phyloP scores from a whole-genome alignment of 2,113 vertebrate genomes.

The Nestor notabilis region DNA sequence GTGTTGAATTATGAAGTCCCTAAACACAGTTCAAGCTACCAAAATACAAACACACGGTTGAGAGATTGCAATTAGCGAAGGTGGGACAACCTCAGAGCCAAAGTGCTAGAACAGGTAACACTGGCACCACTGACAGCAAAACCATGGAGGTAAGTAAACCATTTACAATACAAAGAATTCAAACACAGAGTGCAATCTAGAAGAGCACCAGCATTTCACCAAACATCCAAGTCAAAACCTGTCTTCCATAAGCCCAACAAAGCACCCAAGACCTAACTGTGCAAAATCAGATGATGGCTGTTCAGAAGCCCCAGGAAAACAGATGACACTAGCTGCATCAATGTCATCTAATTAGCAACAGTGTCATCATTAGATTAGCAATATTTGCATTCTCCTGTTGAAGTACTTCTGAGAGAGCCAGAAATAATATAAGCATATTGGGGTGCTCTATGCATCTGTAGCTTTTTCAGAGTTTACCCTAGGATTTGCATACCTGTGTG shows the following conservation, averaged over 20 bases:
- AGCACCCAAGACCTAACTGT: not conserved
- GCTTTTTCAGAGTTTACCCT: not conserved
- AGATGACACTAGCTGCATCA: not conserved
- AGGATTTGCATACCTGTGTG: not conserved
- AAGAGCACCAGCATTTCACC: not conserved
- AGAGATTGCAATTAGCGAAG: not conserved
- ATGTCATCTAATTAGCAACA: too few relatives aligned
- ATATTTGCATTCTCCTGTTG: not conserved
- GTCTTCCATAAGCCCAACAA: not conserved
- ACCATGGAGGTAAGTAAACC: accelerated
- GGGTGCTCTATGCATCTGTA: not conserved
- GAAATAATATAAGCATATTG: not conserved
- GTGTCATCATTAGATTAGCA: not conserved
- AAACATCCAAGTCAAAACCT: not conserved
- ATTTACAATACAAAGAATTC: not conserved
- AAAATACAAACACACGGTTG: not conserved
- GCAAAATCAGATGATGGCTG: accelerated
- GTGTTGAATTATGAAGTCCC: not conserved
- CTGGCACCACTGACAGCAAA: not conserved
- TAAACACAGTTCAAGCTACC: not conserved
- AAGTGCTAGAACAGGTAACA: accelerated
- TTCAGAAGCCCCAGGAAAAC: not conserved
- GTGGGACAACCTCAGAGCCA: not conserved
- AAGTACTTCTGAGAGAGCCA: not conserved
- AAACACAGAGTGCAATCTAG: not conserved